Conservation (phyloP, 2,888 invertebrate genomes). For the Acrobasis suavella region DNA sequence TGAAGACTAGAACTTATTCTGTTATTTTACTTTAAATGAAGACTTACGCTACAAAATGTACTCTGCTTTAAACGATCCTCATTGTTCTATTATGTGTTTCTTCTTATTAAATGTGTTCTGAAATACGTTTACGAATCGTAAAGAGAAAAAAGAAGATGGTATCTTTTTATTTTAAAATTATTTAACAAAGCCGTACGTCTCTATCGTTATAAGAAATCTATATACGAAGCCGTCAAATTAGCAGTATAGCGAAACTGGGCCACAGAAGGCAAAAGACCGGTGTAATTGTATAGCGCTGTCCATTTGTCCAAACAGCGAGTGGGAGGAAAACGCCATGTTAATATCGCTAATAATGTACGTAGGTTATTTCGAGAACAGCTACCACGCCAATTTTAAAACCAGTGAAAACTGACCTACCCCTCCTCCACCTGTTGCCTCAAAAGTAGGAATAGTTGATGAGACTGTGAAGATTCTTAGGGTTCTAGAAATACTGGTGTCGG, state of each 20-base stretch:
- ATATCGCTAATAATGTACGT: constrained; percentile 51
- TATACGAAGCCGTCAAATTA: constrained; percentile 41
- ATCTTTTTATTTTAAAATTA: too few species aligned
- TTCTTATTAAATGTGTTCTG: too few species aligned
- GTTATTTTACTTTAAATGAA: too few species aligned
- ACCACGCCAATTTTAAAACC: constrained; percentile 49
- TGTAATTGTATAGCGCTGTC: constrained; percentile 45
- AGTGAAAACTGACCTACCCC: constrained; percentile 36
- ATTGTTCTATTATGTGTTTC: too few species aligned
- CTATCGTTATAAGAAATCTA: not conserved
- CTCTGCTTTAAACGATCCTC: too few species aligned
- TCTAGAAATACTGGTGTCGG: constrained; percentile 20
- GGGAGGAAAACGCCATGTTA: constrained; percentile 47
- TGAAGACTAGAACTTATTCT: too few species aligned
- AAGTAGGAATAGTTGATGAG: not conserved
- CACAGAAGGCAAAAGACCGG: constrained; percentile 38
- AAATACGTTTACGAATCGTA: too few species aligned
- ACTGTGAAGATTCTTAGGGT: constrained; percentile 3
- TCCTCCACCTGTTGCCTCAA: constrained; percentile 24
- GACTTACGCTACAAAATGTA: too few species aligned
- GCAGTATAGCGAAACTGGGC: constrained; percentile 45
- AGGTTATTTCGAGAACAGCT: constrained; percentile 49
- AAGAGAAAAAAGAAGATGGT: too few species aligned
- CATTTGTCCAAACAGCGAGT: constrained; percentile 40
- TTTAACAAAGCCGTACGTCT: not conserved